Percentiles rank a stretch among this genome's conserved stretches.
phyloP scores from a whole-genome alignment of 2,888 invertebrate species.

The Drepana falcataria region DNA sequence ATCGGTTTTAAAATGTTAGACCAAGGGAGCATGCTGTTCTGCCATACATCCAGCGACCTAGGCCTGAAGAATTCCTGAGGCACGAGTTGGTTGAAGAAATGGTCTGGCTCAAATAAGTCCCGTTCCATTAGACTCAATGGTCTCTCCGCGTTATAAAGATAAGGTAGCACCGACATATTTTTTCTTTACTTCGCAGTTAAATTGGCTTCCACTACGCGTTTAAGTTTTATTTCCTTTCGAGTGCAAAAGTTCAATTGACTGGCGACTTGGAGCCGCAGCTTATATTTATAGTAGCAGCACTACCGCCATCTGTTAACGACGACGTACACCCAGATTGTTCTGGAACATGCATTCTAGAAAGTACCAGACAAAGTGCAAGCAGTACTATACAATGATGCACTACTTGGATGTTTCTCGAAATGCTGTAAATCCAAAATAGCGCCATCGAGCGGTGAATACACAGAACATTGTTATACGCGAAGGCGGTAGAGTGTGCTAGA shows the following conservation, averaged over 20 bases:
- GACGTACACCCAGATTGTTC: constrained; percentile 10
- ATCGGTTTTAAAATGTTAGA: constrained; percentile 41
- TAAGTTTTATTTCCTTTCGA: constrained; percentile 4
- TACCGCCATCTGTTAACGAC: constrained; percentile 30
- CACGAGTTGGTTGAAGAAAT: constrained; percentile 28
- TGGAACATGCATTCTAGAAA: constrained; percentile 19
- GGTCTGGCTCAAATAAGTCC: constrained; percentile 37
- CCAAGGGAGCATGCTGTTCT: constrained; percentile 28
- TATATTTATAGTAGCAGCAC: constrained; percentile 30
- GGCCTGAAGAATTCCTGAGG: constrained; percentile 21
- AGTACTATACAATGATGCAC: background rate
- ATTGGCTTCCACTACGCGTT: background rate
- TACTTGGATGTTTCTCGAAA: constrained; percentile 7
- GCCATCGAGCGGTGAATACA: constrained; percentile 45
- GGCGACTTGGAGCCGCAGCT: constrained; percentile 7
- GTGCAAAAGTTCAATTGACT: constrained; percentile 18
- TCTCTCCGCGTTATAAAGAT: constrained; percentile 34
- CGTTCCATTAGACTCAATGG: constrained; percentile 59
- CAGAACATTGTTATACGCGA: constrained; percentile 7
- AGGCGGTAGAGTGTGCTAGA: background rate
- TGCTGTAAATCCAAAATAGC: constrained; percentile 5
- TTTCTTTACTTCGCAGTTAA: constrained; percentile 9
- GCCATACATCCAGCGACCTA: constrained; percentile 33
- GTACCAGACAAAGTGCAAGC: constrained; percentile 5
- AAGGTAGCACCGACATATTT: constrained; percentile 53